Evolutionary conservation across 2,113 vertebrate genomes (phyloP), one percentile per base, ranked within the genome.

Genomic region (Pachypanchax playfairii): DNA sequence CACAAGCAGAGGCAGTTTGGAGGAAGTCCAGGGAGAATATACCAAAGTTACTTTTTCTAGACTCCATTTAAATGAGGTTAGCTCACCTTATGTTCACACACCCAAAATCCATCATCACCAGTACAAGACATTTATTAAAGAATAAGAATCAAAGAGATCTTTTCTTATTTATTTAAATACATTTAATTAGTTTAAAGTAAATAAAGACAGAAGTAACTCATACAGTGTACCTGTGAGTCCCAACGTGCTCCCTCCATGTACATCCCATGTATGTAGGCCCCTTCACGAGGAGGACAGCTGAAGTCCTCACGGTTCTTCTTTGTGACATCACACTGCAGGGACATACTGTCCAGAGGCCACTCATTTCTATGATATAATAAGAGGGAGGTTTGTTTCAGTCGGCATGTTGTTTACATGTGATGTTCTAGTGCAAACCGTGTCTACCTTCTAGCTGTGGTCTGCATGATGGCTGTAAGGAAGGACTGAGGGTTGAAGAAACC

Each of bases 401-500:
- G 4, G 0, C 6, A 2, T 46, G 9, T 41, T 6, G 1, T 15
- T 22, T 14, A 57, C 1, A 13, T 33, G 33, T 42, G 10, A 52
- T 18, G 22, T 13, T 25, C 1, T 1, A 3, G 31, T 5, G 10
- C 7, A 41, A 29, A 13, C 4, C 6, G 9, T 5, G 1, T 13
- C 11, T 70, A 89, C 86, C 84, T 94, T 3, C 93, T 89, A 0
- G 96, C 96, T 29, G 84, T 91, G 1, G 91, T 92, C 86, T 99
- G 97, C 96, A 98, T 98, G 87, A 98, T 92, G 77, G 96, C 96
- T 0, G 96, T 97, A 72, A 99, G 92, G 77, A 98, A 94, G 53
- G 96, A 94, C 90, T 98, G 96, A 0, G 96, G 97, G 72, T 95
- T 98, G 83, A 98, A 98, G 87, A 99, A 94, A 5, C 97, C 96